Percentiles rank a stretch among this genome's conserved stretches.
Conservation (phyloP, 2,113 vertebrate species). For the Pelecanus crispus region DNA sequence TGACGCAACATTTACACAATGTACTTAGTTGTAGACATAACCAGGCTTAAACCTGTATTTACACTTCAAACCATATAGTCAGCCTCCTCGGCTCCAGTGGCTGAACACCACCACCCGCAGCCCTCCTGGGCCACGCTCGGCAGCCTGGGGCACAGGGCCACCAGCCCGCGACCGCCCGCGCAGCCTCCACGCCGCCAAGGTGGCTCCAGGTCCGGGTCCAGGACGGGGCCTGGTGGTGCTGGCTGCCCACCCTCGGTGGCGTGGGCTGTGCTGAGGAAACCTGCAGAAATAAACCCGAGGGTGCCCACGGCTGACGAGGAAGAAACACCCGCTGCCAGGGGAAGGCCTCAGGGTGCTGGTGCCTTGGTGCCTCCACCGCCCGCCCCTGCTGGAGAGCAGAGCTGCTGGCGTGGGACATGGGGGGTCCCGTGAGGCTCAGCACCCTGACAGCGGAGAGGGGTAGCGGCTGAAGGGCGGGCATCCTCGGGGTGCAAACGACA, state of each 20-base stretch:
- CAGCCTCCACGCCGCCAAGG: background rate
- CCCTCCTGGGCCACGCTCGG: accelerated
- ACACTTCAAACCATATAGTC: background rate
- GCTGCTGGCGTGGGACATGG: too few relatives aligned
- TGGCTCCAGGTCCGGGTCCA: accelerated
- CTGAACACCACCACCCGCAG: background rate
- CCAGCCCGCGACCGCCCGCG: accelerated
- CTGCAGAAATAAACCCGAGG: background rate
- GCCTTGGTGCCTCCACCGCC: too few relatives aligned
- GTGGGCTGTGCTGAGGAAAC: background rate
- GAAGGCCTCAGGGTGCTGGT: background rate
- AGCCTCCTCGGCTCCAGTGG: background rate
- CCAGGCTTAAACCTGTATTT: background rate
- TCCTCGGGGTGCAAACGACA: accelerated
- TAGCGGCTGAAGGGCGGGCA: accelerated
- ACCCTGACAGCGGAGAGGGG: background rate
- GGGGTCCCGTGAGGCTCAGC: background rate
- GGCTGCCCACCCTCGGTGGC: background rate
- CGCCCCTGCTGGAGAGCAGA: background rate
- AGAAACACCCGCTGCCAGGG: background rate
- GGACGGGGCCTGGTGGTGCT: accelerated
- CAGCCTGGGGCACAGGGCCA: accelerated
- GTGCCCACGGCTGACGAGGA: background rate
- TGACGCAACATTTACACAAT: background rate
- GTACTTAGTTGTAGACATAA: background rate